Evolutionary conservation across 2,113 vertebrate species (phyloP), one percentile per base, ranked within the genome.

Genomic region (Otus sunia): DNA sequence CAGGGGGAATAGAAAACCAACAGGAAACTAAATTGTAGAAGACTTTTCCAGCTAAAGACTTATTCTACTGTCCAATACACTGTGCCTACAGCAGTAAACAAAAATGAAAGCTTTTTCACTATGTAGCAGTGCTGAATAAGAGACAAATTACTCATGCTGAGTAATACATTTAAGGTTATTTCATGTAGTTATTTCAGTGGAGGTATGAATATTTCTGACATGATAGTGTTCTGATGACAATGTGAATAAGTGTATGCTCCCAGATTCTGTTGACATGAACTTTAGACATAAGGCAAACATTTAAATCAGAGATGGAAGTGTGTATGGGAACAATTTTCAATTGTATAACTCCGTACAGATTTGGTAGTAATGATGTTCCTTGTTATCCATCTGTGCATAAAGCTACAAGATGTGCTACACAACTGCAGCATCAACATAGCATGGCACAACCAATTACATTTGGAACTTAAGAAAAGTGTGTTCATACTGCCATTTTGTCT

Each of bases 291-390:
- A 84, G 92, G 86, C 64, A 91, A 96, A 91, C 73, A 91, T 96
- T 96, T 95, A 94, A 93, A 91, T 91, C 76, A 60, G 96, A 87
- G 80, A 68, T 91, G 45, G 72, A 94, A 91, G 6, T 36, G 52
- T 91, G 49, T 75, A 94, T 82, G 87, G 94, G 87, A 96, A 82
- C 66, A 93, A 96, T 96, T 94, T 94, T 75, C 87, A 75, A 15
- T 68, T 90, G 60, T 82, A 52, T 91, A 84, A 95, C 84, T 90
- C 55, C 63, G 18, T 76, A 74, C 80, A 88, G 71, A 90, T 85
- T 95, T 87, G 22, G 53, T 82, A 73, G 43, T 58, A 68, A 43
- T 43, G 43, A 43, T 43, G 43, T 79, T 91, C 86, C 21, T 89
- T 91, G 53, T 89, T 95, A 91, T 75, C 71, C 67, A 68, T 95